phyloP scores from a whole-genome alignment of 1,140 invertebrate genomes.

The Macrosteles quadrilineatus region DNA sequence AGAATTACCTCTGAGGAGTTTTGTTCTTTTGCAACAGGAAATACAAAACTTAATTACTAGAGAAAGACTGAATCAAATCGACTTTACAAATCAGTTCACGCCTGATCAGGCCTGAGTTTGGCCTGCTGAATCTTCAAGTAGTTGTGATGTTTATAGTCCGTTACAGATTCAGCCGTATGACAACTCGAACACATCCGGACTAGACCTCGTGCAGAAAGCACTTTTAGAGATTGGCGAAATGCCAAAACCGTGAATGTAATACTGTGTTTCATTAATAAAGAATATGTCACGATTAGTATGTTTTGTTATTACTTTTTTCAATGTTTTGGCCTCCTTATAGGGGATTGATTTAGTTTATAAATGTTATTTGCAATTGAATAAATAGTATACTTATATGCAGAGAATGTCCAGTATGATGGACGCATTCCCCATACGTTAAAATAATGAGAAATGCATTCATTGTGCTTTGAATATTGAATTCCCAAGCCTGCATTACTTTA shows the following conservation, averaged over 20 bases:
- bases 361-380: background rate
- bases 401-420: background rate
- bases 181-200: background rate
- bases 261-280: background rate
- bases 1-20: background rate
- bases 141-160: background rate
- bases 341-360: background rate
- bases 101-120: no score
- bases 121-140: background rate
- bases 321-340: background rate
- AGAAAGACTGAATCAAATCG: background rate
- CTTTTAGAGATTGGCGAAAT: background rate
- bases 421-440: background rate
- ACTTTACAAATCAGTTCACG: background rate
- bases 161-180: background rate
- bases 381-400: background rate
- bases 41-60: background rate
- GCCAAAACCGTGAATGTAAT: background rate
- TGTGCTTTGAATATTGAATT: background rate
- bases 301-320: background rate
- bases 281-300: background rate
- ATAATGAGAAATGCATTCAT: background rate
- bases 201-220: conserved; percentile 7
- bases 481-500: background rate
- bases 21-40: background rate